Evolutionary conservation across 1,140 invertebrate genomes (phyloP).

Genomic region (Microplitis demolitor): DNA sequence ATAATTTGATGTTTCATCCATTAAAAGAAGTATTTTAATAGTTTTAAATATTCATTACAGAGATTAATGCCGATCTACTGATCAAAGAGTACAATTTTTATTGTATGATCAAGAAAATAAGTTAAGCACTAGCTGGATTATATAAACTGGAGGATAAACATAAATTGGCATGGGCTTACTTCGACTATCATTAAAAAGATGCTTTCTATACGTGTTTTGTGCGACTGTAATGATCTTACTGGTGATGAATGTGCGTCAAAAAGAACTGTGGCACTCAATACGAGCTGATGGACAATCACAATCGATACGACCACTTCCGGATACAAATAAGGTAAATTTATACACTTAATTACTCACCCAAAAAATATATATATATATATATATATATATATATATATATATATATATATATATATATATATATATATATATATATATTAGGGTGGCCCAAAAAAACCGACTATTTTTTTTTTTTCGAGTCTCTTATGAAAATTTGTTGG

Average conservation of each 20-base stretch:
- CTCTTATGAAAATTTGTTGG: too few relatives aligned
- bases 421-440: too few relatives aligned
- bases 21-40: too few relatives aligned
- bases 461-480: too few relatives aligned
- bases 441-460: too few relatives aligned
- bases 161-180: conserved; percentile 56
- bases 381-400: too few relatives aligned
- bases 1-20: too few relatives aligned
- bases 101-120: neutral
- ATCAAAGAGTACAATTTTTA: neutral
- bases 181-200: conserved; percentile 60
- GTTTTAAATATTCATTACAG: too few relatives aligned
- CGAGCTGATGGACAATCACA: conserved; percentile 44
- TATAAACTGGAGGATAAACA: neutral
- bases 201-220: conserved; percentile 60
- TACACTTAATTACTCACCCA: neutral
- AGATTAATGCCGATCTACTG: too few relatives aligned
- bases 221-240: conserved; percentile 57
- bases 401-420: too few relatives aligned
- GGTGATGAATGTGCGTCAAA: conserved; percentile 58
- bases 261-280: conserved; percentile 54
- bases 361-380: neutral
- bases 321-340: conserved; percentile 43
- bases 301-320: conserved; percentile 30
- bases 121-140: neutral